These are phyloP conservation scores for Leptinotarsa juncta DNA, from an alignment of 2,888 invertebrate genomes.

Conservation along the genomic window DNA sequence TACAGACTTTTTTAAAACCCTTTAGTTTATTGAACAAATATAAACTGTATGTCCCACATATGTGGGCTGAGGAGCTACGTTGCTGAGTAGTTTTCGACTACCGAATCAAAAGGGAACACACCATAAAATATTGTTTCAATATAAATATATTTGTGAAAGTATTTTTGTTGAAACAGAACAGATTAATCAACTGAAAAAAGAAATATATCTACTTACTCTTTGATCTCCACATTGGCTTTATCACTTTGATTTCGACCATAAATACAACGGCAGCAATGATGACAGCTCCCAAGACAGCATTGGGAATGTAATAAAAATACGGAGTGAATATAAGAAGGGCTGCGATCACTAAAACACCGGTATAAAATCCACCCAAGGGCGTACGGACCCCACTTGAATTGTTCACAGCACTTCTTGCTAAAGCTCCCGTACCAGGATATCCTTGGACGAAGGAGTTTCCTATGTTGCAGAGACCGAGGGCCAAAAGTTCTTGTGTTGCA, in stretches of 20 bases:
- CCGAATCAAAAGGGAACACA: too few species aligned
- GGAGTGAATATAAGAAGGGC: conserved; percentile 89
- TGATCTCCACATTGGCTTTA: conserved; percentile 89
- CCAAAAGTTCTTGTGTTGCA: conserved; percentile 91
- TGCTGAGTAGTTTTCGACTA: too few species aligned
- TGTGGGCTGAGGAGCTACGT: too few species aligned
- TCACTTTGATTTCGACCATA: conserved; percentile 89
- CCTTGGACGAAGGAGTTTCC: conserved; percentile 88
- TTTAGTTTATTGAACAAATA: too few species aligned
- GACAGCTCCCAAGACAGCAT: conserved; percentile 86
- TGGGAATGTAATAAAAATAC: conserved; percentile 88
- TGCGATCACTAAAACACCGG: conserved; percentile 83
- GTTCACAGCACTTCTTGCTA: conserved; percentile 89
- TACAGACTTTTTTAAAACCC: too few species aligned
- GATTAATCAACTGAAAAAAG: neutral
- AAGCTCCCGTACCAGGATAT: conserved; percentile 87
- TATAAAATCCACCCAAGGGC: conserved; percentile 86
- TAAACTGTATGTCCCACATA: too few species aligned
- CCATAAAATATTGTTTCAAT: too few species aligned
- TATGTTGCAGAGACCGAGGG: conserved; percentile 84
- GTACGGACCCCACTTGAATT: conserved; percentile 91
- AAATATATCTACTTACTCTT: conserved; percentile 75
- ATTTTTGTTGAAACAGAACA: too few species aligned
- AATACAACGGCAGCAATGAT: conserved; percentile 93
- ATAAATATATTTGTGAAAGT: too few species aligned